Conservation (phyloP, 2,113 vertebrate species). For the Cephalopholis sonnerati region DNA sequence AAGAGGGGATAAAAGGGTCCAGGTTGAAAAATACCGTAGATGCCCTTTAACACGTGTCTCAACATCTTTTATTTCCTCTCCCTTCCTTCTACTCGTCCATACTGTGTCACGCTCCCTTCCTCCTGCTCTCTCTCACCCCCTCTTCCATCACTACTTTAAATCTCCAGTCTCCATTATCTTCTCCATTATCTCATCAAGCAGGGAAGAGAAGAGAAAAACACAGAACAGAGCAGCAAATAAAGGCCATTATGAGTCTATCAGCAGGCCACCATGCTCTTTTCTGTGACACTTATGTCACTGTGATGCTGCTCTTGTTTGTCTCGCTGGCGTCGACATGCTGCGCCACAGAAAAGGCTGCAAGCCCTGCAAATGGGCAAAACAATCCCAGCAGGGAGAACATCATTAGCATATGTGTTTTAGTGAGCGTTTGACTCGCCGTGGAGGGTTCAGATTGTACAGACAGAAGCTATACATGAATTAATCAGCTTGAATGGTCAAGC, state of each 20-base stretch:
- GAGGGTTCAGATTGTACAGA: background rate
- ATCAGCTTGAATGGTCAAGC: no score
- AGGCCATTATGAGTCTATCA: background rate
- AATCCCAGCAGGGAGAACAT: slow-evolving; percentile 5
- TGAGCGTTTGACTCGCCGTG: background rate
- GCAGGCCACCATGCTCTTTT: slow-evolving; percentile 12
- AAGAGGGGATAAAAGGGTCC: no score
- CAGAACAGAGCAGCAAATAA: background rate
- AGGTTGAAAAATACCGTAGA: no score
- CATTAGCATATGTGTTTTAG: slow-evolving; percentile 5
- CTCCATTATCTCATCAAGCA: background rate
- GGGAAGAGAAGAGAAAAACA: background rate
- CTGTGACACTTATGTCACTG: slow-evolving; percentile 13
- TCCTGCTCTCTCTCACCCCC: background rate
- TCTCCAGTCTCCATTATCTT: background rate
- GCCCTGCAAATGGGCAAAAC: slow-evolving; percentile 7
- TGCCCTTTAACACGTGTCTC: no score
- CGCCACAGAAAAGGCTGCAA: background rate
- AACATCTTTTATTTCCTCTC: background rate
- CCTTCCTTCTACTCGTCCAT: background rate
- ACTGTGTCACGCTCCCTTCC: background rate
- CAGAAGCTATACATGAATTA: background rate
- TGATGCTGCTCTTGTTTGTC: slow-evolving; percentile 37
- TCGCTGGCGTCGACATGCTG: slow-evolving; percentile 4
- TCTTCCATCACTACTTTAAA: background rate